Base-by-base conservation (phyloP, 2,113 vertebrate species). In the Pelvicachromis taeniatus region DNA sequence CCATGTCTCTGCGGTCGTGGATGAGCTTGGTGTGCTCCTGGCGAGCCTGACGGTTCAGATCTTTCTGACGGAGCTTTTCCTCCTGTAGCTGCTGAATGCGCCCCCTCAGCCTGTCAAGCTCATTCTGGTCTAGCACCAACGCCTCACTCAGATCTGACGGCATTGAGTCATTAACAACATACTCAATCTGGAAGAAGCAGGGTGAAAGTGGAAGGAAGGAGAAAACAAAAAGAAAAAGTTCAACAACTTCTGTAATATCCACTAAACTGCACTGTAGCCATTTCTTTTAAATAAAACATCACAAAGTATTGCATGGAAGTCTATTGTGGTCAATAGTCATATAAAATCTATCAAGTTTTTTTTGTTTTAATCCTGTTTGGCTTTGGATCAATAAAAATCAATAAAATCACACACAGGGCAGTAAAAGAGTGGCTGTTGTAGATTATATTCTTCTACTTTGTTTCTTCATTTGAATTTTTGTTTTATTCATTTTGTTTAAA, bases 1-100 rank as follows among this genome's bases (percentile, higher is more conserved):
- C 87, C 96, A 97, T 97, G 70, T 97, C 94, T 53, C 90, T 97
- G 87, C 88, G 95, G 42, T 98, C 97, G 4, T 91, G 93, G 68
- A 95, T 56, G 53, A 99, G 97, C 73, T 94, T 92, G 58, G 94
- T 92, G 2, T 97, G 94, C 70, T 97, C 95, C 77, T 97, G 95
- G 3, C 93, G 92, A 45, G 95, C 97, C 54, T 95, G 91, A 78
- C 48, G 94, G 92, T 95, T 96, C 16, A 95, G 93, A 4, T 97
- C 95, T 55, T 88, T 95, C 92, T 98, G 97, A 77, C 94, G 87
- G 21, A 5, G 17, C 65, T 97, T 98, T 90, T 99, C 98, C 4
- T 87, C 88, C 6, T 94, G 93, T 42, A 98, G 89, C 77, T 97
- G 94, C n/a, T 90, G 29, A 54, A 97, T 96, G 48, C 97, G 95